phyloP scores from a whole-genome alignment of 2,888 invertebrate species.

The Ypsolopha scabrella region DNA sequence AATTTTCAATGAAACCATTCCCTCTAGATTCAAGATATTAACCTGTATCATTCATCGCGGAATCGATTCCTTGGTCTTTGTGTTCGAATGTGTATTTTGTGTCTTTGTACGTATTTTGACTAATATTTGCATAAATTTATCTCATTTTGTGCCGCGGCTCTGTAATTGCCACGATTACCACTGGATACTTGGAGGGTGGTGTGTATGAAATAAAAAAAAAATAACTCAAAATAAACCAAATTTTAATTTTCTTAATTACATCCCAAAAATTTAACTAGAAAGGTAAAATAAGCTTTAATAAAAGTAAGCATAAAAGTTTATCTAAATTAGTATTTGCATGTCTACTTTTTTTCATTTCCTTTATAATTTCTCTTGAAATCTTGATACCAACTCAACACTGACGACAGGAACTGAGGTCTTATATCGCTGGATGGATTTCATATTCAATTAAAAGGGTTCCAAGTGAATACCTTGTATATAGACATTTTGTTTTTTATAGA shows the following conservation, averaged over 20 bases:
- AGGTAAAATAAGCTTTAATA: conserved; percentile 13
- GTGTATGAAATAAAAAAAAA: conserved; percentile 9
- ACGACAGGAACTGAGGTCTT: conserved; percentile 39
- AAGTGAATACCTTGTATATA: conserved; percentile 20
- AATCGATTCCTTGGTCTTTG: conserved; percentile 61
- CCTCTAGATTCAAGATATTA: conserved; percentile 13
- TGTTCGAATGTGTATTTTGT: conserved; percentile 26
- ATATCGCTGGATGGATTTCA: background rate
- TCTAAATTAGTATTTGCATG: conserved; percentile 51
- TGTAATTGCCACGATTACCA: conserved; percentile 6
- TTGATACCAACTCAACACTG: conserved; percentile 61
- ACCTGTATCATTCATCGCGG: conserved; percentile 26
- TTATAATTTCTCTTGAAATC: conserved; percentile 62
- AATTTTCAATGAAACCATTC: conserved; percentile 9
- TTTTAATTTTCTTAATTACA: background rate
- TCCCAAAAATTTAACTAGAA: conserved; percentile 8
- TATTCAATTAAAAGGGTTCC: background rate
- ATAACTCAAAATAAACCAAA: background rate
- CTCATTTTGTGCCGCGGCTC: conserved; percentile 6
- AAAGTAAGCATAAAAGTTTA: conserved; percentile 21
- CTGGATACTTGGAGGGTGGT: conserved; percentile 66
- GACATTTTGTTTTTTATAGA: conserved; percentile 47
- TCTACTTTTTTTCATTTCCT: conserved; percentile 47
- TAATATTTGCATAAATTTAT: conserved; percentile 7
- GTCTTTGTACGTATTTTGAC: conserved; percentile 1